Base-by-base conservation (phyloP, 1,140 invertebrate genomes). In the Euwallacea fornicatus region DNA sequence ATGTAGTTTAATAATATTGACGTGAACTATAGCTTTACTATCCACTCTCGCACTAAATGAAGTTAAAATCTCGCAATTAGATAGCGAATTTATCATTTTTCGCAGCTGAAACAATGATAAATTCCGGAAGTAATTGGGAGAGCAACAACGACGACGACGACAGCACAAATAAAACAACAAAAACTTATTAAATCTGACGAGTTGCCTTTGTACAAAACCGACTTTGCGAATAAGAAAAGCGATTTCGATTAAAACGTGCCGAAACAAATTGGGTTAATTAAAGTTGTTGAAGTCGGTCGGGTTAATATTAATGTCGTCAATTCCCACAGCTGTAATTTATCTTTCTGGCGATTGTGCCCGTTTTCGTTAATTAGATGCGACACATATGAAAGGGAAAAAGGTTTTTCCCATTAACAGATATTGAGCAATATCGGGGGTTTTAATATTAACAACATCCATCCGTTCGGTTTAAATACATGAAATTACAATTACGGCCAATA, bases 281-380 rank as follows among this genome's bases (percentile, higher is more conserved):
- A 50, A 50, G 46, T 50, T 50, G 46, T 13, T 13, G 46, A 50
- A 50, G 13, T 50, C 9, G 46, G 46, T 50, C 46, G 46, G 46
- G 46, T 50, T 50, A 50, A 50, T 50, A 50, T 50, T 50, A 50
- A 50, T 50, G 46, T 50, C 46, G 46, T 50, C 46, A 50, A 50
- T 13, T 50, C 46, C 46, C 46, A 10, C 46, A 13, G 9, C 13
- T 50, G 9, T 50, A 50, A 50, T 50, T 50, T 50, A 50, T 6
- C 46, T 50, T 13, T 50, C 46, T 10, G 46, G 46, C 9, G 13
- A 50, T 33, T 33, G 21, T 33, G 21, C 21, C 21, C 21, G 46
- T 50, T 50, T 50, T 50, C 13, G 46, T 50, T 50, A 50, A 50
- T 50, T 50, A 50, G 46, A 50, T 50, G 46, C 9, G 9, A 13